Evolutionary conservation across 1,140 invertebrate species (phyloP).

Genomic region (Hycleus cichorii): DNA sequence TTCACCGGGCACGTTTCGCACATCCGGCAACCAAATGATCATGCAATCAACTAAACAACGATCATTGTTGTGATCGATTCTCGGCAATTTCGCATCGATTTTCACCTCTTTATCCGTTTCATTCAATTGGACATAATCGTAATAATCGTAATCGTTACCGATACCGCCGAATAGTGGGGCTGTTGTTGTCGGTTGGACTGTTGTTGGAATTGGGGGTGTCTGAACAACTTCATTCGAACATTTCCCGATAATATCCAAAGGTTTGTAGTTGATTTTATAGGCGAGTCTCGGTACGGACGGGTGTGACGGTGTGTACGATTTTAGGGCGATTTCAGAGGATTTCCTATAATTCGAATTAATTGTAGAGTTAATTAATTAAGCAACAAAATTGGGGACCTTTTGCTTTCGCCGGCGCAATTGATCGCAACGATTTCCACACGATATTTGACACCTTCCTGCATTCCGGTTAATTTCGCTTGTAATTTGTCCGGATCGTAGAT

Average conservation of each 20-base stretch:
- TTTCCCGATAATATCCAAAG: conserved; percentile 10
- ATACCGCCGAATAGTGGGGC: neutral
- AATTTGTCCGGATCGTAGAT: conserved; percentile 68
- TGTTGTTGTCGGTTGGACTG: neutral
- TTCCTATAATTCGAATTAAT: conserved; percentile 18
- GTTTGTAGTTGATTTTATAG: conserved; percentile 27
- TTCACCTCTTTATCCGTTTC: conserved; percentile 2
- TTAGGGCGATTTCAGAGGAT: conserved; percentile 20
- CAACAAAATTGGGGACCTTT: conserved; percentile 42
- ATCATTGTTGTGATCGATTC: conserved; percentile 31
- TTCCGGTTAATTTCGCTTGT: conserved; percentile 74
- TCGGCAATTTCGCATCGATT: conserved; percentile 5
- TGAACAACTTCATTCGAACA: conserved; percentile 10
- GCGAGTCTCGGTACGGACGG: conserved; percentile 25
- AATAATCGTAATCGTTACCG: conserved; percentile 21
- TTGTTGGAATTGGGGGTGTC: neutral
- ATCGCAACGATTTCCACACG: conserved; percentile 74
- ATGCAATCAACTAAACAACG: conserved; percentile 63
- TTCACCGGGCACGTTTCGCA: conserved; percentile 67
- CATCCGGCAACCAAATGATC: conserved; percentile 73
- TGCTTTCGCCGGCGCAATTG: conserved; percentile 77
- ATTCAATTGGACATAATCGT: conserved; percentile 15
- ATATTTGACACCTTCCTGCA: conserved; percentile 81
- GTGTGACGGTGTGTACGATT: conserved; percentile 19
- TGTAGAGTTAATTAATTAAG: neutral